A percentile compares a stretch with the other conserved stretches of the same genome.
Conservation (phyloP, 2,888 invertebrate genomes). For the Cyclophora punctaria region DNA sequence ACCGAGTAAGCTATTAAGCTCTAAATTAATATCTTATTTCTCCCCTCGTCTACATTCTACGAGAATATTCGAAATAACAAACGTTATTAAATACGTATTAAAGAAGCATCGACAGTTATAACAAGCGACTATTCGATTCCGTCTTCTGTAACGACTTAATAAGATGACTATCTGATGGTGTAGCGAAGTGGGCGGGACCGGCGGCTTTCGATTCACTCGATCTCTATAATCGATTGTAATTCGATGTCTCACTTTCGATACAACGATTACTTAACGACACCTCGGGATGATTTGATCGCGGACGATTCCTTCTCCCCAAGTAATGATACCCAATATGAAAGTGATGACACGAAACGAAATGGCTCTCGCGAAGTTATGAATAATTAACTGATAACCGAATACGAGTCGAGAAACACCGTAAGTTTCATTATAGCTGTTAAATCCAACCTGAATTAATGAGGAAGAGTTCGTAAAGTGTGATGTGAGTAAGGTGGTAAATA, state of each 20-base stretch:
- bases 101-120: conserved; percentile 4
- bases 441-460: too few species aligned
- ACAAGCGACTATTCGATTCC: too few species aligned
- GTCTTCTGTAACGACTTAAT: conserved; percentile 37
- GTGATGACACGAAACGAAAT: too few species aligned
- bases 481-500: too few species aligned
- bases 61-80: conserved; percentile 2
- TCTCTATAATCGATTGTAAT: conserved; percentile 41
- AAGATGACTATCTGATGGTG: conserved; percentile 32
- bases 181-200: conserved; percentile 34
- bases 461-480: too few species aligned
- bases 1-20: neutral
- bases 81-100: conserved; percentile 5
- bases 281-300: conserved; percentile 14
- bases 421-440: too few species aligned
- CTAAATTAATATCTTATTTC: conserved; percentile 1
- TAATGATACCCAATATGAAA: neutral
- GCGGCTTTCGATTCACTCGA: conserved; percentile 38
- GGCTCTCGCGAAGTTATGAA: too few species aligned
- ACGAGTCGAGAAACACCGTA: too few species aligned
- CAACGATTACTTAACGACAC: conserved; percentile 19
- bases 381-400: too few species aligned
- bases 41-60: conserved; percentile 7
- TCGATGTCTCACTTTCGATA: conserved; percentile 42
- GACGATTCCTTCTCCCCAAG: too few species aligned